Base-by-base conservation (phyloP, 2,797 vertebrate species). In the Etheostoma perlongum region DNA sequence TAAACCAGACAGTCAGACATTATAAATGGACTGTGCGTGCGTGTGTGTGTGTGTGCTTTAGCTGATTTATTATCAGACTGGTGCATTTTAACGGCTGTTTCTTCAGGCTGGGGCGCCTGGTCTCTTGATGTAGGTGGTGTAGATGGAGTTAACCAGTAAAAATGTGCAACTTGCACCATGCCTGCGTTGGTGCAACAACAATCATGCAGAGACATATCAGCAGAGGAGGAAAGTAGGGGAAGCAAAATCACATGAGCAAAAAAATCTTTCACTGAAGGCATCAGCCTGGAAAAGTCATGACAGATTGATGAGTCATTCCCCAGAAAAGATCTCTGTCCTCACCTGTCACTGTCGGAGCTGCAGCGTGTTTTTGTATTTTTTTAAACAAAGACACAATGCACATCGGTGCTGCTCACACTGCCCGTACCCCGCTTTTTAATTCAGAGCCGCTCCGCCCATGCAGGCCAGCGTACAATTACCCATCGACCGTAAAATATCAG, bases 291-390 rank as follows among this genome's bases (percentile, higher is more conserved):
- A 49, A 80, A 80, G 47, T 83, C 69, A 53, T 53, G 54, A 57
- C 63, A 64, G 72, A 63, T 46, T 14, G 76, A 67, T 84, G 84
- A 89, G 66, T 89, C 82, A 85, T 44, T 82, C 69, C 64, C 44
- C 77, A 72, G n/a, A 60, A 74, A 81, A 47, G 25, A 30, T 57
- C 67, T 67, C 53, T 12, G 51, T 71, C 72, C 78, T 87, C 79
- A 82, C 77, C 82, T 84, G 83, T 57, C 81, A 36, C 48, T 25
- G 33, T 25, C 42, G 36, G 19, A 52, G 67, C 65, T 67, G 76
- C 76, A 4, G 54, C 42, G 5, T 12, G 63, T 62, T 2, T 73
- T 64, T 30, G 10, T 49, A 13, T 44, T 42, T 55, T 23, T 21
- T 3, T 30, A 30, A 48, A 19, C 21, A 47, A 21, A 60, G 72